Base-by-base conservation (phyloP, 2,888 invertebrate species). In the Noctua comes region DNA sequence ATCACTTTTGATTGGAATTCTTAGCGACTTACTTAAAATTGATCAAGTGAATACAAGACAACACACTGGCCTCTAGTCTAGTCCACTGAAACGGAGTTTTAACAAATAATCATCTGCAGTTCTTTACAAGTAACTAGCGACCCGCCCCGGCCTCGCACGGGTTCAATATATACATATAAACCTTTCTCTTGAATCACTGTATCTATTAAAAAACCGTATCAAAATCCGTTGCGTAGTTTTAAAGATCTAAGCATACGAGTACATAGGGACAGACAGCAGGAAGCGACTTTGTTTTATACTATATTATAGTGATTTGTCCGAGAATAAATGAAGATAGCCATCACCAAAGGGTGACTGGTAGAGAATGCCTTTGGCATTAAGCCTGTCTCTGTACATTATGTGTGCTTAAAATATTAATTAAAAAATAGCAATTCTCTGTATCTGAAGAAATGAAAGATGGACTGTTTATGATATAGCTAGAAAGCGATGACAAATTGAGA, bases 1-100 rank as follows among this genome's bases (percentile, higher is more conserved):
- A 68, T 81, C 71, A 78, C 71, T 82, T 85, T 85, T 74, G 21
- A 82, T 76, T 16, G 7, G 24, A 16, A 75, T 46, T 65, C 43
- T 73, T 40, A 13, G 1, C 18, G 40, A 73, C 1, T 40, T 40
- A 51, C 2, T 40, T 73, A 4, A 31, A 74, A 73, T 57, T 2
- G 24, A 40, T 40, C 16, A 31, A 57, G 31, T 43, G 24, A 18
- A 59, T 36, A 31, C 31, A 54, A 7, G 40, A 11, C 21, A 51
- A 43, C 16, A 54, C 24, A 8, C 11, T 18, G 24, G 6, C 70
- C 13, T 13, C n/a, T 70, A 8, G 10, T 27, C 5, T 36, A 21
- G 13, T 16, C 24, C 40, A 10, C 13, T 24, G 11, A 4, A 1
- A 51, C 11, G 27, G 2, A 11, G 24, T 71, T 11, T 21, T 10